Evolutionary conservation across 1,140 invertebrate genomes (phyloP), one percentile per base, ranked within the genome.

Genomic region (Habropoda laboriosa): DNA sequence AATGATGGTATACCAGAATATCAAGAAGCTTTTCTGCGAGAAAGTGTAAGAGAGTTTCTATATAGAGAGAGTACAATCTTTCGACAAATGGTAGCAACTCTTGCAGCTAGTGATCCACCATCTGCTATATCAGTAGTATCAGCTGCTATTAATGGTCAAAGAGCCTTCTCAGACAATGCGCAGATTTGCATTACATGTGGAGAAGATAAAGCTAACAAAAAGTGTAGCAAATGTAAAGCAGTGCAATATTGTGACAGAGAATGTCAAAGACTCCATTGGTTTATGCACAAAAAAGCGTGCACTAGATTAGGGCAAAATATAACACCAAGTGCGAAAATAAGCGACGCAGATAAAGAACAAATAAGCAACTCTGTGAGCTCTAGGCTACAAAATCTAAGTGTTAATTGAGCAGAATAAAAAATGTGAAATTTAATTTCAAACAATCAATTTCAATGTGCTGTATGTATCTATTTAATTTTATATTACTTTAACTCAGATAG

Each of bases 221-320:
- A 98, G 91, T 99, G 99, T 92, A 96, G 97, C n/a, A 97, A 97
- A 90, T 99, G 98, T 92, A 98, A 98, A 94, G 95, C 95, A 72
- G 97, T 98, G 18, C 95, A 97, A 85, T 99, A 99, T 91, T 99
- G 99, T 93, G 96, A 98, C 90, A 94, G 97, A 81, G 95, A 96
- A 86, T 99, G 99, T 92, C 99, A 99, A 92, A 95, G 97, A 85
- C 92, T 99, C 10, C 98, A 99, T 92, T 99, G 99, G 99, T 96
- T 97, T 86, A 96, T 97, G 82, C 99, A 99, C 91, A 99, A 99
- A 93, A 98, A 98, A 90, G 95, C 94, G 38, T 97, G 96, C 85
- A 94, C 95, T 12, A 93, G 95, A 83, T 92, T 95, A 40, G 93
- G 90, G 21, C 90, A 87, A 55, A 85, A 40, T n/a, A 40, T 80